phyloP scores from a whole-genome alignment of 2,113 vertebrate species.

The Sebastes fasciatus region DNA sequence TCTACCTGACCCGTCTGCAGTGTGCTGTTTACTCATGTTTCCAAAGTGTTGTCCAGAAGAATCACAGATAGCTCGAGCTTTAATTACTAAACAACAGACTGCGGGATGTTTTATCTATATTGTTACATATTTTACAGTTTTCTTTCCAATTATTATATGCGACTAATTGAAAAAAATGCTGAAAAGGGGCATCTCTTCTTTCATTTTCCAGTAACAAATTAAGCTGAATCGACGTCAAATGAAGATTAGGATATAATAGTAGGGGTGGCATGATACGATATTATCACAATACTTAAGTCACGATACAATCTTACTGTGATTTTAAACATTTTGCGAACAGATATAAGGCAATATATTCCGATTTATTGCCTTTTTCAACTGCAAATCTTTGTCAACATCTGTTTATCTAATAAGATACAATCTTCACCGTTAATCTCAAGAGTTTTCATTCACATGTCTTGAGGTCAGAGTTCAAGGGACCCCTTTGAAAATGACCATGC shows the following conservation, averaged over 20 bases:
- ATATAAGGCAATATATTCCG: no score
- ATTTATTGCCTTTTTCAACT: no score
- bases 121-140: neutral
- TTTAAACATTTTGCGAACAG: no score
- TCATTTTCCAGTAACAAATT: neutral
- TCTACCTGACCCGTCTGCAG: conserved; percentile 34
- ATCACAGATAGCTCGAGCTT: conserved; percentile 25
- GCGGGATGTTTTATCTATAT: neutral
- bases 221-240: conserved; percentile 10
- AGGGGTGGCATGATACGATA: no score
- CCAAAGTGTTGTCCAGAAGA: neutral
- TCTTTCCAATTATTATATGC: conserved; percentile 14
- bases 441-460: no score
- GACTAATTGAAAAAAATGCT: neutral
- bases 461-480: no score
- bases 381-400: no score
- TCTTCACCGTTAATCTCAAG: no score
- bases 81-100: conserved; percentile 27
- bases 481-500: no score
- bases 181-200: neutral
- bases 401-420: no score
- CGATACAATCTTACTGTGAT: no score
- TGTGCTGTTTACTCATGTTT: conserved; percentile 14
- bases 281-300: no score
- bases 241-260: neutral